Percentiles rank a stretch among this genome's conserved stretches.
Evolutionary conservation across 2,888 invertebrate species (phyloP).

Genomic region (Apoderus coryli): DNA sequence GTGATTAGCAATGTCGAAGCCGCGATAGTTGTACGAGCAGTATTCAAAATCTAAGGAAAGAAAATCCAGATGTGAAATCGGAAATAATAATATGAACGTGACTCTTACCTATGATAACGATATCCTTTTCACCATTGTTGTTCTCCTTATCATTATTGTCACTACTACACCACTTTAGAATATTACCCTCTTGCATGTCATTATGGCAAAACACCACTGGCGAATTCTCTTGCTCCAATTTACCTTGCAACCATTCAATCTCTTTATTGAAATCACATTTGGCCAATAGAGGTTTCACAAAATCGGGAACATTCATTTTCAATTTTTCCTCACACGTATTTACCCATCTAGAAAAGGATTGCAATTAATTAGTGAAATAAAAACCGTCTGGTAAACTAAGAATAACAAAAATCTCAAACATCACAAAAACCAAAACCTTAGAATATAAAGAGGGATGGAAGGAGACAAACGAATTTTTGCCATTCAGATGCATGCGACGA

Average conservation of each 20-base stretch:
- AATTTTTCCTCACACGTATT: constrained; percentile 40
- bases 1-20: constrained; percentile 89
- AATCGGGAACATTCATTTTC: constrained; percentile 27
- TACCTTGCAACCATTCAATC: constrained; percentile 52
- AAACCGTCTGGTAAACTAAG: no score
- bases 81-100: constrained; percentile 1
- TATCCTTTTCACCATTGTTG: constrained; percentile 21
- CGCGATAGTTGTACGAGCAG: constrained; percentile 87
- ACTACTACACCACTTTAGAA: constrained; percentile 38
- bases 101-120: constrained; percentile 30
- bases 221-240: constrained; percentile 42
- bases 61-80: neutral
- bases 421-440: no score
- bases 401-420: no score
- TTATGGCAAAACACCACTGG: constrained; percentile 91
- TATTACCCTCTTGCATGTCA: constrained; percentile 83
- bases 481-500: no score
- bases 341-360: no score
- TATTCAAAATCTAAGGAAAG: constrained; percentile 73
- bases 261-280: constrained; percentile 47
- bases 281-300: constrained; percentile 18
- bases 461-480: no score
- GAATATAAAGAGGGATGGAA: no score
- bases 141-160: constrained; percentile 20
- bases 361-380: no score